phyloP scores from a whole-genome alignment of 2,113 vertebrate genomes.

The Amphiprion percula region DNA sequence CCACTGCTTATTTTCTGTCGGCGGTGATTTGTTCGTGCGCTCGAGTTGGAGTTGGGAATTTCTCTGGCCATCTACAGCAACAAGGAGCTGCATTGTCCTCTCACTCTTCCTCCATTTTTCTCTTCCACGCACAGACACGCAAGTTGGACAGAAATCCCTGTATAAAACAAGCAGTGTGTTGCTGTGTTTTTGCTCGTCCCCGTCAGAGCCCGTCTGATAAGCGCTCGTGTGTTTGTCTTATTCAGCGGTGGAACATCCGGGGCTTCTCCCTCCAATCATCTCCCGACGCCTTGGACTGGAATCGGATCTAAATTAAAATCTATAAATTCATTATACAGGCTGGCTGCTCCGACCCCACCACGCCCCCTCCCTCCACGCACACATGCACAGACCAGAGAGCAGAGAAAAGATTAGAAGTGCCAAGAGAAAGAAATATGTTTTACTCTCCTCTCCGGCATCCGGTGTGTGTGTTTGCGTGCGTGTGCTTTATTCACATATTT shows the following conservation, averaged over 20 bases:
- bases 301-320: slow-evolving; percentile 72
- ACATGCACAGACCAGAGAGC: neutral
- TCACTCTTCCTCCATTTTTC: neutral
- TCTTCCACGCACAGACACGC: neutral
- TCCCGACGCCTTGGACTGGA: slow-evolving; percentile 21
- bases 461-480: slow-evolving; percentile 1
- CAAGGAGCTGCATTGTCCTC: neutral
- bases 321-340: slow-evolving; percentile 59
- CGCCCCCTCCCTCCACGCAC: neutral
- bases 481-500: neutral
- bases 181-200: neutral
- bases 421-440: slow-evolving; percentile 16
- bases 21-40: slow-evolving; percentile 36
- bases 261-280: slow-evolving; percentile 37
- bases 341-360: neutral
- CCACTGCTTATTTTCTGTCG: slow-evolving; percentile 25
- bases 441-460: neutral
- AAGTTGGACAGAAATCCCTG: neutral
- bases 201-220: slow-evolving; percentile 6
- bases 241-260: slow-evolving; percentile 25
- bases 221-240: slow-evolving; percentile 10
- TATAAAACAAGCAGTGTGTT: neutral
- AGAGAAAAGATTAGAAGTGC: slow-evolving; percentile 28
- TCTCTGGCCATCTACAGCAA: slow-evolving; percentile 9
- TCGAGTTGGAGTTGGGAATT: slow-evolving; percentile 21